Percentiles rank a stretch among this genome's conserved stretches.
phyloP scores from a whole-genome alignment of 2,888 invertebrate species.

The Rotaria macrura region DNA sequence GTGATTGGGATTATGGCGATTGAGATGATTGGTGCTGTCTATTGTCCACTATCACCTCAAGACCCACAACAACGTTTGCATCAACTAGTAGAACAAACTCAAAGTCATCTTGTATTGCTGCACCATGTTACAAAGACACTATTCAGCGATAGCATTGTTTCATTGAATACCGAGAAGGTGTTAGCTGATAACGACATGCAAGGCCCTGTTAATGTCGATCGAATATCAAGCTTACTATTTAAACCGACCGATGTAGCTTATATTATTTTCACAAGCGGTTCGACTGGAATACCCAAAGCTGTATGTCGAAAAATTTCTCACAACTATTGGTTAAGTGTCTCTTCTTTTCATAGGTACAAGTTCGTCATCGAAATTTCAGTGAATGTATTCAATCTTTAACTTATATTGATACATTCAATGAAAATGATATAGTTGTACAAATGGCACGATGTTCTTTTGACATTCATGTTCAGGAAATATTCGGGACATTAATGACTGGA shows the following conservation, averaged over 20 bases:
- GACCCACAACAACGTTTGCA: not conserved
- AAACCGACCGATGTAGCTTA: not conserved
- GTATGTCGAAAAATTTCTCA: not conserved
- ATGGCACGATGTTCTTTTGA: not conserved
- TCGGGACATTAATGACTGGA: not conserved
- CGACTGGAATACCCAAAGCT: not conserved
- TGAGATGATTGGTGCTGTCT: not conserved
- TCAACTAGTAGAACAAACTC: not conserved
- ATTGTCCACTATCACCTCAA: not conserved
- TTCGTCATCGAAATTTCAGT: not conserved
- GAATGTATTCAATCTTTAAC: not conserved
- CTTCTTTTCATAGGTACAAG: not conserved
- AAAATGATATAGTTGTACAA: not conserved
- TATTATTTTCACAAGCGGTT: not conserved
- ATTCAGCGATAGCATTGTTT: not conserved
- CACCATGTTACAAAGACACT: not conserved
- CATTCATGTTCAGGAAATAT: not conserved
- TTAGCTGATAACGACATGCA: fast-evolving
- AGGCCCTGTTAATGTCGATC: not conserved
- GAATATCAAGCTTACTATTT: not conserved
- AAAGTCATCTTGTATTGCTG: not conserved
- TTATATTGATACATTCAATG: not conserved
- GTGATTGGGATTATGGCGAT: not conserved
- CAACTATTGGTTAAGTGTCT: not conserved
- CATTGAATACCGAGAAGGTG: not conserved